A percentile compares a stretch with the other conserved stretches of the same genome.
phyloP scores from a whole-genome alignment of 2,888 invertebrate species.

The Timema cristinae region DNA sequence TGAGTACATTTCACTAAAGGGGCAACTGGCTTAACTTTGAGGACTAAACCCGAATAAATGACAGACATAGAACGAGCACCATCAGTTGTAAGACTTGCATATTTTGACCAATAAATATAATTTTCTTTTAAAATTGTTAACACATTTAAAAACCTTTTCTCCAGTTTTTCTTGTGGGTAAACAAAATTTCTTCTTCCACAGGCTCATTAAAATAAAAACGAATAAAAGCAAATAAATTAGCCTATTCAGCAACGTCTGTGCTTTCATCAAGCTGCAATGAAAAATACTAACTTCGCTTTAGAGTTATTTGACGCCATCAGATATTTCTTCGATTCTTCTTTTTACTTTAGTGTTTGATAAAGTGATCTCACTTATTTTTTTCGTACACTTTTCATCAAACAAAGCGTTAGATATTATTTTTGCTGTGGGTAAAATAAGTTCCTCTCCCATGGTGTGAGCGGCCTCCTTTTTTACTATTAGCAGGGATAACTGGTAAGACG shows the following conservation, averaged over 20 bases:
- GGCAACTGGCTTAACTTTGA: no score
- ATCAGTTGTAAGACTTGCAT: no score
- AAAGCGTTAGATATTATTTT: neutral
- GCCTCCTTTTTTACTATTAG: neutral
- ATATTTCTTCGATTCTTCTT: conserved; percentile 3
- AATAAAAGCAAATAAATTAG: no score
- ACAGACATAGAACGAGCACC: no score
- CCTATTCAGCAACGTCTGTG: neutral
- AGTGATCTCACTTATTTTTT: neutral
- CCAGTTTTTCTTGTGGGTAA: no score
- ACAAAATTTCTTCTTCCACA: no score
- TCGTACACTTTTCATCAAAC: neutral
- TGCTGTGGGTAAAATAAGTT: neutral
- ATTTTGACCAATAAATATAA: no score
- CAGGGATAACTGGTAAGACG: conserved; percentile 1
- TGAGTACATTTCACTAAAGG: no score
- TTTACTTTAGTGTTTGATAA: neutral
- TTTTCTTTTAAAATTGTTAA: no score
- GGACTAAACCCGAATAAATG: no score
- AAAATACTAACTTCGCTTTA: neutral
- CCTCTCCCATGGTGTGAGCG: neutral
- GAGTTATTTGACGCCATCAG: neutral
- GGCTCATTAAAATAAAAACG: no score
- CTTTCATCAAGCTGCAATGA: conserved; percentile 6
- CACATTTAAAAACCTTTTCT: no score